Percentiles rank a stretch among this genome's conserved stretches.
phyloP scores from a whole-genome alignment of 2,113 vertebrate genomes.

The Centropus bengalensis region DNA sequence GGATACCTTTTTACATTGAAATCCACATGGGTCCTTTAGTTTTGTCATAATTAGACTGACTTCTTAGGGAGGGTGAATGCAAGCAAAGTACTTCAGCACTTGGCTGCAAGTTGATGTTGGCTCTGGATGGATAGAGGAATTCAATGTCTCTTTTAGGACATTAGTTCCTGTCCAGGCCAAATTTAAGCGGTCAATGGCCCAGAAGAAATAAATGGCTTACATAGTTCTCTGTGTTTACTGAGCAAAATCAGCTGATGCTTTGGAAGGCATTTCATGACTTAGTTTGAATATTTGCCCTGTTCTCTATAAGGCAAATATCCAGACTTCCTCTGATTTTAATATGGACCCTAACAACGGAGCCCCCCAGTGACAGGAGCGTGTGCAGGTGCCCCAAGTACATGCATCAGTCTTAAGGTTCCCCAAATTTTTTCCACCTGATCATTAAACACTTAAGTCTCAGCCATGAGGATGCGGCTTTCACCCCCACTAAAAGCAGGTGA shows the following conservation, averaged over 20 bases:
- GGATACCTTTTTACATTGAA: not conserved
- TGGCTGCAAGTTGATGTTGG: not conserved
- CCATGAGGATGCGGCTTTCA: not conserved
- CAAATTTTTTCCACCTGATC: not conserved
- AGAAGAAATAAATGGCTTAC: constrained; percentile 49
- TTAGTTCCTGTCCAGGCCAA: not conserved
- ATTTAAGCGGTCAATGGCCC: not conserved
- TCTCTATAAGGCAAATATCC: not conserved
- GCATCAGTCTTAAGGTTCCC: not conserved
- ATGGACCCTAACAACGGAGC: not conserved
- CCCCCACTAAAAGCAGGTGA: not conserved
- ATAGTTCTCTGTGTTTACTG: not conserved
- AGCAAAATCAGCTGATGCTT: not conserved
- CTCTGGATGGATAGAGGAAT: not conserved
- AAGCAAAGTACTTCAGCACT: constrained; percentile 11
- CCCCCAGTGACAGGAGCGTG: not conserved
- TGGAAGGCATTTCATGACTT: not conserved
- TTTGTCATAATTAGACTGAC: not conserved
- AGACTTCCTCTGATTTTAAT: not conserved
- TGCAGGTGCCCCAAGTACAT: not conserved
- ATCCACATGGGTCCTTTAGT: not conserved
- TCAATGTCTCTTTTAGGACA: constrained; percentile 1
- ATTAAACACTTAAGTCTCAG: not conserved
- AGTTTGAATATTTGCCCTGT: not conserved
- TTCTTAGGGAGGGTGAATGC: not conserved